Conservation (phyloP, 2,797 vertebrate species). For the Echiichthys vipera region DNA sequence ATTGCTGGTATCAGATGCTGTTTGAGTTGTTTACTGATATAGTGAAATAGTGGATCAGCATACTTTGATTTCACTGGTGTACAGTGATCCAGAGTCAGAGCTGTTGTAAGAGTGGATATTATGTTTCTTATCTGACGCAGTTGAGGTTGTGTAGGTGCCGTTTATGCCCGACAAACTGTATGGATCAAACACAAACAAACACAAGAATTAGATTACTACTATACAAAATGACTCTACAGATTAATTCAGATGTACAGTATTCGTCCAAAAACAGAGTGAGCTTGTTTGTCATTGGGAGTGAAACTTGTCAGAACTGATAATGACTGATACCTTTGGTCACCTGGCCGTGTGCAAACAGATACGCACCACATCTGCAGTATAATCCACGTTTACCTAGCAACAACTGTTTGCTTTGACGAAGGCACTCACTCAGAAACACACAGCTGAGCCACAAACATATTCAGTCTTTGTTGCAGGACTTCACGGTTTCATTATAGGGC, state of each 20-base stretch:
- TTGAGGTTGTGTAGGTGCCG: not conserved
- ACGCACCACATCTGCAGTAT: slow-evolving; percentile 52
- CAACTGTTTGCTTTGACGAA: slow-evolving; percentile 76
- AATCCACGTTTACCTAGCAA: slow-evolving; percentile 82
- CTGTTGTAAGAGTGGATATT: not conserved
- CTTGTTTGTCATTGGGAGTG: slow-evolving; percentile 42
- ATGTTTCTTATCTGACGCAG: slow-evolving; percentile 1
- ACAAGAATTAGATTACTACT: not conserved
- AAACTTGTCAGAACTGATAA: slow-evolving; percentile 32
- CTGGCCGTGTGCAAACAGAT: slow-evolving; percentile 77
- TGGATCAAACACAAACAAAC: slow-evolving; percentile 8
- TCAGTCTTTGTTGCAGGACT: not conserved
- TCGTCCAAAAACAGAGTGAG: slow-evolving; percentile 15
- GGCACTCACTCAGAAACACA: slow-evolving; percentile 32
- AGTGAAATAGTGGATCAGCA: slow-evolving; percentile 3
- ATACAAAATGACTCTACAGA: not conserved
- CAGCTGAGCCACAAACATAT: slow-evolving; percentile 17
- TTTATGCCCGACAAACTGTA: not conserved
- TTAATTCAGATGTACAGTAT: slow-evolving; percentile 21
- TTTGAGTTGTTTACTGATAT: slow-evolving; percentile 26
- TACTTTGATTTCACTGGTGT: slow-evolving; percentile 13
- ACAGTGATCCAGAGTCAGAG: slow-evolving; percentile 19
- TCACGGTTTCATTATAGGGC: slow-evolving; percentile 17
- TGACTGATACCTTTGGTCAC: slow-evolving; percentile 48
- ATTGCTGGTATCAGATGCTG: not conserved